Evolutionary conservation across 2,113 vertebrate genomes (phyloP), one percentile per base, ranked within the genome.

Genomic region (Cryptomyrus ogoouensis): DNA sequence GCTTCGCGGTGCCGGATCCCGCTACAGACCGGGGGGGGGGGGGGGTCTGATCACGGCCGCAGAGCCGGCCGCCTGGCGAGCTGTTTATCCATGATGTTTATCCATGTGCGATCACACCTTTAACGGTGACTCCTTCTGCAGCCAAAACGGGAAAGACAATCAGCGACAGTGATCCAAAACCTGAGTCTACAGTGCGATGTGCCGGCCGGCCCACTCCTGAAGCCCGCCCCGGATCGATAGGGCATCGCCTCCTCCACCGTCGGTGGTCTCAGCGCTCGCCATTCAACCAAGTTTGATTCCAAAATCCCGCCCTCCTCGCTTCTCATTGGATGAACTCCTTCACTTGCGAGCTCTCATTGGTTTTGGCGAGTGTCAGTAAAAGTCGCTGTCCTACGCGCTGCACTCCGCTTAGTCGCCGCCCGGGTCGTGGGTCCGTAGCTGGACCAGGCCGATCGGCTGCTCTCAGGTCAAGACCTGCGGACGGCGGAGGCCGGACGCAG

Each of bases 241-340:
- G 85, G 90, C 90, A 70, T 89, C 91, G 39, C 74, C 90, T 89
- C 90, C 94, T 94, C 91, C 89, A 90, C 90, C 5, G 92, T 91
- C 93, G 92, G 89, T 93, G 87, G 89, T 89, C 92, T 94, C 94
- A 93, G 93, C 91, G 24, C 92, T 92, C 88, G 91, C 92, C 94
- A 95, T 96, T 96, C 96, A 95, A 93, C 96, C 96, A 94, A 96
- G 96, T 94, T 88, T 96, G 95, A 95, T 96, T 93, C 91, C 93
- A 91, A 90, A 49, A 50, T 88, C n/a, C 94, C 95, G 96, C 96
- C 95, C 91, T 90, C 66, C 46, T 35, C 56, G 17, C 58, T 93
- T 91, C n/a, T 90, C 90, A 97, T 97, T 97, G 96, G 96, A 87
- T 89, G 90, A 58, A 15, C 80, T 8, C 96, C 93, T 92, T 94